Conservation (phyloP, 2,888 invertebrate genomes). For the Cheilosia impressa region DNA sequence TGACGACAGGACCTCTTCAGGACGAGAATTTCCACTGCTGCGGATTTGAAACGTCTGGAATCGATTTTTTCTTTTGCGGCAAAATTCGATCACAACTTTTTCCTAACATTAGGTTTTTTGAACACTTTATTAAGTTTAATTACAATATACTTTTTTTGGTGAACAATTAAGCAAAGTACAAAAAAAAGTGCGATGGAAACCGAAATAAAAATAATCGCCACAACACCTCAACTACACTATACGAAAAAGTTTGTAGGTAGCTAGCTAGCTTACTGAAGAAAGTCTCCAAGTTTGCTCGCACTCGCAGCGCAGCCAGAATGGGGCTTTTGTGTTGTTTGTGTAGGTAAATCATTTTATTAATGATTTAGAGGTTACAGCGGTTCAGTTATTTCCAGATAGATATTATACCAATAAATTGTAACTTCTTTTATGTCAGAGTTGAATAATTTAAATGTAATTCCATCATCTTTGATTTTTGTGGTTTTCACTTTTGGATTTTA, state of each 20-base stretch:
- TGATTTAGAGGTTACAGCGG: background rate
- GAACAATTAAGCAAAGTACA: constrained; percentile 31
- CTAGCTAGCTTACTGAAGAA: constrained; percentile 44
- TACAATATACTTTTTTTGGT: background rate
- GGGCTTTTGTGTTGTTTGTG: constrained; percentile 30
- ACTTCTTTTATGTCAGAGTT: too few species aligned
- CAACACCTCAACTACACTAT: constrained; percentile 61
- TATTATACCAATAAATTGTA: too few species aligned
- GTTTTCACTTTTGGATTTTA: too few species aligned
- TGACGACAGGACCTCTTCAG: constrained; percentile 67
- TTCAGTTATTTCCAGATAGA: background rate
- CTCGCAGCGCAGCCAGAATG: constrained; percentile 27
- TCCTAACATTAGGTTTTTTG: constrained; percentile 24
- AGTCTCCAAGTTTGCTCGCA: constrained; percentile 43
- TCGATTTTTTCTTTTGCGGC: constrained; percentile 74
- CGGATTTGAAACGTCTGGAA: constrained; percentile 72
- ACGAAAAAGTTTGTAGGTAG: constrained; percentile 66
- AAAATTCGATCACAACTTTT: constrained; percentile 52
- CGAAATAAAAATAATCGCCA: constrained; percentile 61
- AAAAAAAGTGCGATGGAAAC: constrained; percentile 47
- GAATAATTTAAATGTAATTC: too few species aligned
- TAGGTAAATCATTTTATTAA: background rate
- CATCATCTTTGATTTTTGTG: too few species aligned
- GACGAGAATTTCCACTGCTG: constrained; percentile 64
- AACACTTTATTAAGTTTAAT: constrained; percentile 13